Evolutionary conservation across 2,113 vertebrate species (phyloP).

Genomic region (Oryctolagus cuniculus): mOryCun1.1 NC_091433.1:2935501-2936000

Average conservation of each 20-base stretch:
- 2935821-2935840: slow-evolving; percentile 4
- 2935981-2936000: not conserved
- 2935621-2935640: rapidly evolving
- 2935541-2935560: not conserved
- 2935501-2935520: not conserved
- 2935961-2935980: rapidly evolving
- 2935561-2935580: not conserved
- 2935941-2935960: slow-evolving; percentile 50
- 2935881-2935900: slow-evolving; percentile 42
- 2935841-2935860: not conserved
- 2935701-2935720: not conserved
- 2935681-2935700: rapidly evolving
- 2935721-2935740: not conserved
- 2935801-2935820: slow-evolving; percentile 25
- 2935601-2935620: not conserved
- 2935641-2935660: not conserved
- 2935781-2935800: not conserved
- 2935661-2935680: not conserved
- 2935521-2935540: rapidly evolving
- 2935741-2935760: rapidly evolving
- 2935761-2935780: rapidly evolving
- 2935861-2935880: slow-evolving; percentile 66
- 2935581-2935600: not conserved
- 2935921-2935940: not conserved
- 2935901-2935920: slow-evolving; percentile 63